Percentiles rank a stretch among this genome's conserved stretches.
Evolutionary conservation across 1,140 invertebrate species (phyloP).

Genomic region (Ips nitidus): DNA sequence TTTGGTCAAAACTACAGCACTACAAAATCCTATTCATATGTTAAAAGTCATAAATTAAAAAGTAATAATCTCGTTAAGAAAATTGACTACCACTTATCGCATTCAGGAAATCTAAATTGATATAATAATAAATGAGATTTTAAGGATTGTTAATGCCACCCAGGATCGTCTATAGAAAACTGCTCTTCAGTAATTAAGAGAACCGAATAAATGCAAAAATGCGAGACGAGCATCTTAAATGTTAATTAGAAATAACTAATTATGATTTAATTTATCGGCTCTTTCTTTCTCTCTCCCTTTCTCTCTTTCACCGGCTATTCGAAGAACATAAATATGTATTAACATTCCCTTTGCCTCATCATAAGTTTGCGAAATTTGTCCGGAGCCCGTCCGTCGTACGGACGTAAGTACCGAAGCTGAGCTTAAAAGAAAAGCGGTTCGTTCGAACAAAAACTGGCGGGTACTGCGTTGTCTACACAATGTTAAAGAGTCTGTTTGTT

Average conservation of each 20-base stretch:
- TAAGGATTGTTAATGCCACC: too few species aligned
- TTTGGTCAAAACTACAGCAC: too few species aligned
- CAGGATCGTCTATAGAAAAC: too few species aligned
- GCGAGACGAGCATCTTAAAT: slow-evolving; percentile 1
- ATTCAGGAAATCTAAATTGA: too few species aligned
- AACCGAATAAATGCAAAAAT: slow-evolving; percentile 1
- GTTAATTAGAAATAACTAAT: slow-evolving; percentile 19
- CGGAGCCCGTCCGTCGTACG: slow-evolving; percentile 15
- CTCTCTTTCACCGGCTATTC: too few species aligned
- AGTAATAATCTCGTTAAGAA: too few species aligned
- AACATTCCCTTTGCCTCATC: slow-evolving; percentile 23
- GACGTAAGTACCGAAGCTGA: slow-evolving; percentile 15
- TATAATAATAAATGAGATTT: too few species aligned
- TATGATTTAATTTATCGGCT: slow-evolving; percentile 18
- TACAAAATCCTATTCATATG: too few species aligned
- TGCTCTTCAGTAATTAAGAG: background rate
- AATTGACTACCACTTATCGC: too few species aligned
- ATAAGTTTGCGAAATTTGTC: slow-evolving; percentile 24
- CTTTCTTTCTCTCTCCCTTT: background rate
- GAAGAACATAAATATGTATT: slow-evolving; percentile 14
- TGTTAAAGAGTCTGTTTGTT: slow-evolving; percentile 41
- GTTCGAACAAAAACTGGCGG: slow-evolving; percentile 19
- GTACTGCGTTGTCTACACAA: slow-evolving; percentile 34
- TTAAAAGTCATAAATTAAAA: too few species aligned
- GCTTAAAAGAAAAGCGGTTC: slow-evolving; percentile 31